phyloP scores from a whole-genome alignment of 1,140 invertebrate genomes.

The Helicoverpa armigera region DNA sequence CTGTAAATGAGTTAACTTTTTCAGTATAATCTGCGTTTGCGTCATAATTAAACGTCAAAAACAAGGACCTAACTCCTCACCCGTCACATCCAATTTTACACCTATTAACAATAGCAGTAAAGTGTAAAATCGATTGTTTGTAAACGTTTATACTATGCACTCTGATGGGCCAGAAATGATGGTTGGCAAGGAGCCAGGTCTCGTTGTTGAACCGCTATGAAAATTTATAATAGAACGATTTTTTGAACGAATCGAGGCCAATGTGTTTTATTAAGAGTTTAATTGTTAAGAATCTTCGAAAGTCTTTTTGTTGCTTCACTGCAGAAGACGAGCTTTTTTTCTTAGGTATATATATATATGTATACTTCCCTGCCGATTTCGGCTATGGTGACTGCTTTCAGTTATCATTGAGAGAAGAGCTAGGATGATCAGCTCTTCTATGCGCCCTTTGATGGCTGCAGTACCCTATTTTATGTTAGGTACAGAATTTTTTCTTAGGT shows the following conservation, averaged over 20 bases:
- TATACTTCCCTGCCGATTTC: too few species aligned
- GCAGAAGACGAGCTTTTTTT: background rate
- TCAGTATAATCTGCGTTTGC: too few species aligned
- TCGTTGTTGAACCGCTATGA: conserved; percentile 11
- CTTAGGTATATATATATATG: too few species aligned
- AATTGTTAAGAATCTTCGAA: background rate
- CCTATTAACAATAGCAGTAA: conserved; percentile 31
- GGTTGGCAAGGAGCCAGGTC: conserved; percentile 44
- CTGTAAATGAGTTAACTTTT: too few species aligned
- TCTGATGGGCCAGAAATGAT: conserved; percentile 9
- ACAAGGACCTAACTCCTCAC: too few species aligned
- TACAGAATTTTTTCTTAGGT: too few species aligned
- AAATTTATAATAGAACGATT: conserved; percentile 33
- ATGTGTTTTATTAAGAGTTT: background rate
- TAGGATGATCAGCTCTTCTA: too few species aligned
- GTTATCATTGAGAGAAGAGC: too few species aligned
- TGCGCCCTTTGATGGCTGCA: too few species aligned
- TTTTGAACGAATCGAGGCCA: conserved; percentile 32
- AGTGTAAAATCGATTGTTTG: conserved; percentile 34
- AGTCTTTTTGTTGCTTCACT: background rate
- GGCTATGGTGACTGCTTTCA: too few species aligned
- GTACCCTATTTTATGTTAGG: too few species aligned
- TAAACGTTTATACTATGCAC: background rate
- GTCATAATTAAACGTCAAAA: too few species aligned
- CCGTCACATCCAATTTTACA: conserved; percentile 12